phyloP scores from a whole-genome alignment of 37 sponge, comb jelly and placozoan genomes.

The Chondrilla cf. caribensis region DNA sequence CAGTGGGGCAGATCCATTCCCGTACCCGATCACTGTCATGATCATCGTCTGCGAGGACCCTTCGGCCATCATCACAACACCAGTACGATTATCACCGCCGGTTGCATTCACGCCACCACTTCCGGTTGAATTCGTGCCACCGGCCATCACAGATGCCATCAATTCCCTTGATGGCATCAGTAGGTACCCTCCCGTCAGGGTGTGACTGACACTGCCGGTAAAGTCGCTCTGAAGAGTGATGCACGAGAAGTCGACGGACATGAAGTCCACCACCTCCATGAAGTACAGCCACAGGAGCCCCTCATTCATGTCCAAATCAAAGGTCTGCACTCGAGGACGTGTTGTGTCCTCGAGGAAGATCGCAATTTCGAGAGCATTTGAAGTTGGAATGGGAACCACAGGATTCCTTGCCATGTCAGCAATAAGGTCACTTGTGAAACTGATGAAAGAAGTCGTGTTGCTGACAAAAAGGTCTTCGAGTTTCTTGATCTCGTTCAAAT shows the following conservation, averaged over 20 bases:
- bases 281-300: constrained; percentile 74
- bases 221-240: constrained; percentile 52
- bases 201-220: constrained; percentile 16
- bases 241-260: constrained; percentile 64
- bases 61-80: constrained; percentile 13
- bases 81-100: neutral
- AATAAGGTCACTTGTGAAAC: constrained; percentile 39
- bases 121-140: neutral
- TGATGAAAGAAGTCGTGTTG: constrained; percentile 45
- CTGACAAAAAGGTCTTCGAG: constrained; percentile 53
- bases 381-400: constrained; percentile 27
- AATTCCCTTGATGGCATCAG: constrained; percentile 26
- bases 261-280: constrained; percentile 64
- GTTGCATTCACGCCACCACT: constrained; percentile 12
- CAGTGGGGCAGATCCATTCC: constrained; percentile 3
- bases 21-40: constrained; percentile 3
- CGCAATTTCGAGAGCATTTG: constrained; percentile 23
- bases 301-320: constrained; percentile 82
- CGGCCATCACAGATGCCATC: neutral
- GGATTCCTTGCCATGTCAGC: constrained; percentile 71
- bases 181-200: constrained; percentile 68
- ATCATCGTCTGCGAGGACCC: neutral
- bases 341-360: constrained; percentile 43
- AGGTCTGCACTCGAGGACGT: constrained; percentile 49
- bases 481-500: constrained; percentile 68